Base-by-base conservation (phyloP, 37 sponge, comb jelly and placozoan species). In the Bolinopsis microptera region DNA sequence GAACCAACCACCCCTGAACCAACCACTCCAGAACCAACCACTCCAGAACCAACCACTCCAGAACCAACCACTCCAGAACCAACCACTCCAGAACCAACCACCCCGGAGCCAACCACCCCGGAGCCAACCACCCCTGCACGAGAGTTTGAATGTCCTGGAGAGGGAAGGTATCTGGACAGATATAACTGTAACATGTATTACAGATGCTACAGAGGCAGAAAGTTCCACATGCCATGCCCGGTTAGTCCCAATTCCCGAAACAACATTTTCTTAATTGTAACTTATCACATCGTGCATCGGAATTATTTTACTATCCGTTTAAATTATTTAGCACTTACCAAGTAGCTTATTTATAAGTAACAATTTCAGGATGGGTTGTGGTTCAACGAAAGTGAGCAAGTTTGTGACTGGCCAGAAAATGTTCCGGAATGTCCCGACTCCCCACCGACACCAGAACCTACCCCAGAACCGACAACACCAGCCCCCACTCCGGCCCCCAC, bases 341-440 rank as follows among this genome's bases (percentile, higher is more conserved):
- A n/a, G n/a, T n/a, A n/a, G n/a, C n/a, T n/a, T n/a, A n/a, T n/a
- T n/a, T n/a, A n/a, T n/a, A n/a, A n/a, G n/a, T n/a, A n/a, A n/a
- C n/a, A 72, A 23, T 72, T 72, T 28, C 75, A 72, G 75, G 75
- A 72, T 72, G 75, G 31, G 26, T n/a, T 72, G 2, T 72, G 75
- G 75, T 72, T 72, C 75, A 72, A 72, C 75, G 75, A 72, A 72
- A 2, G 31, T n/a, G 75, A 72, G 18, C 75, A 72, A 72, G 75
- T 72, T 5, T 72, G 75, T 72, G 75, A 72, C 75, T 72, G 75
- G 75, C 75, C 75, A 30, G 75, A 72, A n/a, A 72, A 72, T 72
- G 75, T 72, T 5, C 75, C 75, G 5, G 75, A 72, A 21, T 72
- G 75, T n/a, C 75, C 75, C 18, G 27, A 30, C 3, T n/a, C 26